phyloP scores from a whole-genome alignment of 1,140 invertebrate genomes.

The Heterodera schachtii region DNA sequence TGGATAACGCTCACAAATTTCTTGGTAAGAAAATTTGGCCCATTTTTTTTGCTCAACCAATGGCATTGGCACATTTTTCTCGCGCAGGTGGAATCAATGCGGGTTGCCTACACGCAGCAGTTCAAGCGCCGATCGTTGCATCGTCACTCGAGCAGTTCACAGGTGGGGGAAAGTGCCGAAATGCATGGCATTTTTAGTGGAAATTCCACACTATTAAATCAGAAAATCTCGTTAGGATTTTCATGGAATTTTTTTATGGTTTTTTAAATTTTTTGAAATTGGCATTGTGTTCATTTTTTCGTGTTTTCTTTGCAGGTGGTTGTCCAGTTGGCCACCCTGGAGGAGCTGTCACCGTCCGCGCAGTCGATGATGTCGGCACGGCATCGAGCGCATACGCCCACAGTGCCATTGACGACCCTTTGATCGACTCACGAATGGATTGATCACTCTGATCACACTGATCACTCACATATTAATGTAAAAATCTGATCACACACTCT shows the following conservation, averaged over 20 bases:
- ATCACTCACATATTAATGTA: no score
- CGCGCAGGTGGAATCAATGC: slow-evolving; percentile 50
- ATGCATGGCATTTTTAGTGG: background rate
- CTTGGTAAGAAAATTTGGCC: slow-evolving; percentile 41
- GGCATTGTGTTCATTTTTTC: no score
- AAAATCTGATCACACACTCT: no score
- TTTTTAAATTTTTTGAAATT: no score
- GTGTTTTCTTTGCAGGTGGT: background rate
- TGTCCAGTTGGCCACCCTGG: slow-evolving; percentile 2
- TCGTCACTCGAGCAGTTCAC: slow-evolving; percentile 3
- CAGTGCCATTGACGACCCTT: slow-evolving; percentile 8
- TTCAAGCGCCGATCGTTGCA: slow-evolving; percentile 43
- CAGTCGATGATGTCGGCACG: background rate
- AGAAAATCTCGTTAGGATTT: no score
- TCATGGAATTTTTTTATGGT: no score
- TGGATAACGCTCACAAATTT: slow-evolving; percentile 47
- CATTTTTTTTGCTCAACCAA: background rate
- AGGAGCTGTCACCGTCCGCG: background rate
- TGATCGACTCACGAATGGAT: background rate
- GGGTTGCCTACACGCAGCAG: slow-evolving; percentile 45
- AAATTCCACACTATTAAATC: background rate
- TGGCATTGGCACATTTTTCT: slow-evolving; percentile 12
- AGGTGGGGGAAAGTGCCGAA: background rate
- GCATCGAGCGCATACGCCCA: background rate
- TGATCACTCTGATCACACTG: background rate